phyloP scores from a whole-genome alignment of 2,888 invertebrate genomes.

The Macrophya alboannulata region DNA sequence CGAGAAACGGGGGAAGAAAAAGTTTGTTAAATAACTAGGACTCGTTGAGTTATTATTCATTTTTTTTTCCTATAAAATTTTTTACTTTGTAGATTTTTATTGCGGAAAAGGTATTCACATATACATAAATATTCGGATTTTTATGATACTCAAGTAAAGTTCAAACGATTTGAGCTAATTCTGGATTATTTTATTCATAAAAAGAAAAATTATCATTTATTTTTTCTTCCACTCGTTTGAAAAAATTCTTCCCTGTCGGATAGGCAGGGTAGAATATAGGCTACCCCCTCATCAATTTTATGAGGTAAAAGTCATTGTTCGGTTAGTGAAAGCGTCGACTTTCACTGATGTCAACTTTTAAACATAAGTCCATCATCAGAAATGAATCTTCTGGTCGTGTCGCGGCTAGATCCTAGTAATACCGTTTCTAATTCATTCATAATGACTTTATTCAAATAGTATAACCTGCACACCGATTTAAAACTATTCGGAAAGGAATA shows the following conservation, averaged over 20 bases:
- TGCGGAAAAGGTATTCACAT: neutral
- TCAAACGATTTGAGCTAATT: neutral
- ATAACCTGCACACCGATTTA: no score
- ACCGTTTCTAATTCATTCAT: conserved; percentile 7
- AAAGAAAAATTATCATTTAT: no score
- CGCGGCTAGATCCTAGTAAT: neutral
- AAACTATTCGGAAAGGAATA: no score
- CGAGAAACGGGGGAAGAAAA: no score
- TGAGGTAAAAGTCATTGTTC: neutral
- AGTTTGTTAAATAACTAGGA: neutral
- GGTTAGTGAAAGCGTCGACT: conserved; percentile 18
- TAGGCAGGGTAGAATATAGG: neutral
- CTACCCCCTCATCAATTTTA: neutral
- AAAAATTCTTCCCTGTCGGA: neutral
- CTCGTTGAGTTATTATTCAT: neutral
- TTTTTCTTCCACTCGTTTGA: neutral
- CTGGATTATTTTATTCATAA: neutral
- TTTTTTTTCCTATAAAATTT: neutral
- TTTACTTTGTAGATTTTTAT: neutral
- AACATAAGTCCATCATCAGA: conserved; percentile 27
- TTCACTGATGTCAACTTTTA: conserved; percentile 34
- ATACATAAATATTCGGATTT: neutral
- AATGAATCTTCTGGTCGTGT: neutral
- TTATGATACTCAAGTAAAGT: conserved; percentile 4
- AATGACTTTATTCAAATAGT: neutral